Conservation (phyloP, 2,888 invertebrate species). For the Rhingia rostrata region DNA sequence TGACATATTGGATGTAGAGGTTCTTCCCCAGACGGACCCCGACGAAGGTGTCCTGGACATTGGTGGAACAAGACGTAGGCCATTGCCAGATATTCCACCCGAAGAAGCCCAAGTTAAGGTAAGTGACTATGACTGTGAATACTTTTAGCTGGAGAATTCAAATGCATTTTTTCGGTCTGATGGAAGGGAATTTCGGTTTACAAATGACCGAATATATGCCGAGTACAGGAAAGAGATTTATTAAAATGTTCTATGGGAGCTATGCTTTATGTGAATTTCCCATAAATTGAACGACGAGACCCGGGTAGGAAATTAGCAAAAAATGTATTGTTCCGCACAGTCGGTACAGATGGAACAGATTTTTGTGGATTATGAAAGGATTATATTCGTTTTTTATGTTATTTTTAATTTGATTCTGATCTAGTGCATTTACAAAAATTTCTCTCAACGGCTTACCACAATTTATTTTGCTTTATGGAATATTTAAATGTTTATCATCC, state of each 20-base stretch:
- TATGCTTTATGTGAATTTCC: too few species aligned
- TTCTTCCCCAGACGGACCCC: background rate
- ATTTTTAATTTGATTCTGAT: too few species aligned
- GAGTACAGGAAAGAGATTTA: slow-evolving; percentile 33
- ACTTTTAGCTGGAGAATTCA: slow-evolving; percentile 43
- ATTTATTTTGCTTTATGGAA: too few species aligned
- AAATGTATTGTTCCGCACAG: too few species aligned
- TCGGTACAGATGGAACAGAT: too few species aligned
- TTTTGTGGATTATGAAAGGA: too few species aligned
- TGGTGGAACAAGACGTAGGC: slow-evolving; percentile 70
- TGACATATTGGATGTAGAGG: slow-evolving; percentile 13
- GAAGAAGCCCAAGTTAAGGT: slow-evolving; percentile 69
- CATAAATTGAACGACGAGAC: too few species aligned
- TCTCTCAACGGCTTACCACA: too few species aligned
- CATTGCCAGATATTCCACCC: slow-evolving; percentile 73
- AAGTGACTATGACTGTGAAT: slow-evolving; percentile 41
- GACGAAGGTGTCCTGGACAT: slow-evolving; percentile 9
- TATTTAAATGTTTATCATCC: too few species aligned
- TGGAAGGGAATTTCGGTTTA: slow-evolving; percentile 44
- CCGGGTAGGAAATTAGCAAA: too few species aligned
- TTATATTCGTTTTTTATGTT: too few species aligned
- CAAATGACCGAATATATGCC: slow-evolving; percentile 2
- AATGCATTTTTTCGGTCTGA: slow-evolving; percentile 44
- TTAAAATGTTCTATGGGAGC: slow-evolving; percentile 20
- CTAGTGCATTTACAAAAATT: too few species aligned